Percentiles rank a stretch among this genome's conserved stretches.
Evolutionary conservation across 1,140 invertebrate species (phyloP).

Genomic region (Lordiphosa collinella): DNA sequence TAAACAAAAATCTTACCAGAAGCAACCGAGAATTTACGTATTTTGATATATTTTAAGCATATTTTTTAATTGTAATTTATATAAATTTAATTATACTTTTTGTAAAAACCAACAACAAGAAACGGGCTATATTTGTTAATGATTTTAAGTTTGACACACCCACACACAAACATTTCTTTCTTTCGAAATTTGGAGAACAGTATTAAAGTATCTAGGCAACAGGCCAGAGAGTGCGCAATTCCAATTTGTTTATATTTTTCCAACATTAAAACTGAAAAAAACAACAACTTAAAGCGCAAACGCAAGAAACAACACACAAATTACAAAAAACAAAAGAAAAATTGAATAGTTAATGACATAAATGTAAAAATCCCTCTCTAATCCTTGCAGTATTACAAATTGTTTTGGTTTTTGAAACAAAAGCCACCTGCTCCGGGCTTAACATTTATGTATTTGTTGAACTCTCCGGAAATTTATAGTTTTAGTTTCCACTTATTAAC

Average conservation of each 20-base stretch:
- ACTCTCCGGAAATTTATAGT: slow-evolving; percentile 10
- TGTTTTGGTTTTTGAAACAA: slow-evolving; percentile 39
- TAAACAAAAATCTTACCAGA: slow-evolving; percentile 12
- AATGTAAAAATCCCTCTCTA: slow-evolving; percentile 22
- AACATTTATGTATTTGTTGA: slow-evolving; percentile 16
- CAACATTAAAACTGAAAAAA: slow-evolving; percentile 34
- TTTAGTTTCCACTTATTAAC: slow-evolving; percentile 17
- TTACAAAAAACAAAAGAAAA: slow-evolving; percentile 36
- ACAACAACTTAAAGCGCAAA: slow-evolving; percentile 23
- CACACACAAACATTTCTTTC: slow-evolving; percentile 47
- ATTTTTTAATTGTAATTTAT: slow-evolving; percentile 11
- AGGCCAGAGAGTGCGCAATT: slow-evolving; percentile 55
- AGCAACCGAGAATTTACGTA: slow-evolving; percentile 29
- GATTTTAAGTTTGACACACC: slow-evolving; percentile 30
- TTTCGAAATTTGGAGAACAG: slow-evolving; percentile 72
- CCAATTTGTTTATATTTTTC: slow-evolving; percentile 64
- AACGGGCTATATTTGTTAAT: slow-evolving; percentile 41
- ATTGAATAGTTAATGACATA: slow-evolving; percentile 24
- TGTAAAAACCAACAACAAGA: slow-evolving; percentile 10
- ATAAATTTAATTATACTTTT: slow-evolving; percentile 54
- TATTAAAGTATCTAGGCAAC: slow-evolving; percentile 66
- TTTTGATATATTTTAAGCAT: slow-evolving; percentile 17
- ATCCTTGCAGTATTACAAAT: slow-evolving; percentile 50
- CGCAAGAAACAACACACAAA: slow-evolving; percentile 34
- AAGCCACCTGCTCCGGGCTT: slow-evolving; percentile 40